Evolutionary conservation across 2,797 vertebrate genomes (phyloP).

Genomic region (Enteromius treurensis): DNA sequence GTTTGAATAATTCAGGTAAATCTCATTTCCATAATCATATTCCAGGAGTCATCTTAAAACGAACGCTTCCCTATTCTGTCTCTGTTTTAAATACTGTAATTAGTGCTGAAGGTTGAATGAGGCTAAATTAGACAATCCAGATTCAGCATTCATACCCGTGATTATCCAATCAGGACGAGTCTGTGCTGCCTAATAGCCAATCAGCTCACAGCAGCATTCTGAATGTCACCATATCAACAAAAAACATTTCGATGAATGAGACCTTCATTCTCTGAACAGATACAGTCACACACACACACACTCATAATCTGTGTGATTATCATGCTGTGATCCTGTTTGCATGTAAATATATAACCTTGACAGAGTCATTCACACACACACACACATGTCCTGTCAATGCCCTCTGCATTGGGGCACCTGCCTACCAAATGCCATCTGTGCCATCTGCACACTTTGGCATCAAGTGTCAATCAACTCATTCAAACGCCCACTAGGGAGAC

Average conservation of each 20-base stretch:
- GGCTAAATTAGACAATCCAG: background rate
- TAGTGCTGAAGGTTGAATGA: background rate
- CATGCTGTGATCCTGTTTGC: constrained; percentile 15
- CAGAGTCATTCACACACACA: constrained; percentile 33
- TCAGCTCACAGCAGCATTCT: constrained; percentile 17
- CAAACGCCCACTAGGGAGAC: constrained; percentile 15
- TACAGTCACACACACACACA: background rate
- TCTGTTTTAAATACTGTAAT: constrained; percentile 29
- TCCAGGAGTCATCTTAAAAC: background rate
- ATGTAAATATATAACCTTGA: constrained; percentile 44
- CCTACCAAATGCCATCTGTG: constrained; percentile 53
- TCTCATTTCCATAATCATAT: constrained; percentile 11
- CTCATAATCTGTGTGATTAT: background rate
- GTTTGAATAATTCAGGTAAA: constrained; percentile 10
- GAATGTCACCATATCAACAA: constrained; percentile 39
- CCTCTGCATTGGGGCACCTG: constrained; percentile 36
- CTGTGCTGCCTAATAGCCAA: constrained; percentile 31
- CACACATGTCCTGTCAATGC: constrained; percentile 25
- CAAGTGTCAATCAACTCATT: constrained; percentile 51
- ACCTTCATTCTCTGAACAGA: constrained; percentile 5
- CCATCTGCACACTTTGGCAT: constrained; percentile 55
- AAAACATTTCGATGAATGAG: constrained; percentile 20
- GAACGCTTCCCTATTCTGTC: background rate
- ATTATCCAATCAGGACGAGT: constrained; percentile 36
- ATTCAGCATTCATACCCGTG: constrained; percentile 22